Evolutionary conservation across 1,140 invertebrate species (phyloP), one percentile per base, ranked within the genome.

Genomic region (Chymomyza costata): DNA sequence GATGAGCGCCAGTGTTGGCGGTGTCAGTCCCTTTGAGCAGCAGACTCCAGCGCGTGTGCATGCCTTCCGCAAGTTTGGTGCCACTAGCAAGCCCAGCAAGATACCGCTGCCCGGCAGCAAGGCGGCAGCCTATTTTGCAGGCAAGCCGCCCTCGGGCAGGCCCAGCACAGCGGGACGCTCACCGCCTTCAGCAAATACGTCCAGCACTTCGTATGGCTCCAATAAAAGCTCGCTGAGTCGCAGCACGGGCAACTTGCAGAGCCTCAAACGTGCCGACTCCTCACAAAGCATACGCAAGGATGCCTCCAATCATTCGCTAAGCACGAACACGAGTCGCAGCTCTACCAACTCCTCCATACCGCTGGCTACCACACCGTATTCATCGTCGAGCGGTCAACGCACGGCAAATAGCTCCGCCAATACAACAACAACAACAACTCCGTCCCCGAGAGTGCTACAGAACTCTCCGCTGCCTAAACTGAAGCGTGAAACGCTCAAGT

Each of bases 11-110:
- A 84, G 82, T 49, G 81, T 81, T 11, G 81, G 70, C 18, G 81
- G 81, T 1, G 51, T 76, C 5, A 83, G 73, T 64, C 60, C 80
- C 3, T 84, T 78, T n/a, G 82, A 83, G 41, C 58, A 51, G 16
- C 54, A 54, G 10, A 58, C 68, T 2, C 18, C 61, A 10, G 32
- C 51, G 6, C 71, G 73, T 8, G 56, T 54, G 37, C 46, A 63
- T 21, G 68, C 63, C 3, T 65, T 70, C 31, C 67, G 81, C 11
- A 82, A 83, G 43, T 69, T 70, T 10, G 48, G 46, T 8, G 89
- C 87, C 43, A 89, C 87, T 63, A 87, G 88, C 44, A 88, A 89
- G 55, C 91, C 92, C 34, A 92, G 91, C 85, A 91, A 91, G 73
- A 93, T 93, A 48, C 92, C 92, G 15, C 86, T 92, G 49, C 89